Base-by-base conservation (phyloP, 1,140 invertebrate genomes). In the Pseudomyrmex concolor region DNA sequence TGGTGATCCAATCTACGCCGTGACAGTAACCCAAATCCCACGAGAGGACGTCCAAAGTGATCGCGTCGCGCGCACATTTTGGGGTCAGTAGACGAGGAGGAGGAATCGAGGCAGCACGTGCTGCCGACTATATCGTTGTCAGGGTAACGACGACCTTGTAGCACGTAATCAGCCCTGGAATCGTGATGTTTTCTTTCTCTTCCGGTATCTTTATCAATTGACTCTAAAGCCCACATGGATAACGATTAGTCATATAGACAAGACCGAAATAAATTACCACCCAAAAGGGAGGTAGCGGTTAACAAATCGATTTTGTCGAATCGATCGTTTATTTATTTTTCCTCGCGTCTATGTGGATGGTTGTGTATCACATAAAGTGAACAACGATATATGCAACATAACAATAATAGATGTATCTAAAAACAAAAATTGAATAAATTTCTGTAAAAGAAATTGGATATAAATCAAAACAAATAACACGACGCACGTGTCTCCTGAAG, bases 131-230 rank as follows among this genome's bases (percentile, higher is more conserved):
- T 88, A 85, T 84, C 89, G 93, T 94, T 93, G 91, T 93, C 89
- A 93, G 81, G 93, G 92, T 90, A 87, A 93, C 93, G 87, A 87
- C 92, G 93, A 93, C 93, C 93, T 94, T 94, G 93, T 93, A 93
- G 93, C 93, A 91, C 93, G 93, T 93, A 93, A 93, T 89, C 91
- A 93, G 85, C 89, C 90, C 90, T 88, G 83, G 87, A 90, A 92
- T 92, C 89, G 86, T 19, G 68, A 71, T 87, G 50, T 74, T 68
- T 85, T n/a, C n/a, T 84, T 76, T 89, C 89, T 89, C 89, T 90
- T 91, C 90, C 90, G 90, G 90, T 89, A 88, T 90, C 83, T 81
- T 81, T 60, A 45, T 48, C 85, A 84, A 87, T 87, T 82, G 70
- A n/a, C 60, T 59, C 34, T 34, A 80, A 74, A 51, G 45, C 9